These are phyloP conservation scores for Bos indicus DNA, from an alignment of 2,113 vertebrate genomes.

Conservation along the genomic window DNA sequence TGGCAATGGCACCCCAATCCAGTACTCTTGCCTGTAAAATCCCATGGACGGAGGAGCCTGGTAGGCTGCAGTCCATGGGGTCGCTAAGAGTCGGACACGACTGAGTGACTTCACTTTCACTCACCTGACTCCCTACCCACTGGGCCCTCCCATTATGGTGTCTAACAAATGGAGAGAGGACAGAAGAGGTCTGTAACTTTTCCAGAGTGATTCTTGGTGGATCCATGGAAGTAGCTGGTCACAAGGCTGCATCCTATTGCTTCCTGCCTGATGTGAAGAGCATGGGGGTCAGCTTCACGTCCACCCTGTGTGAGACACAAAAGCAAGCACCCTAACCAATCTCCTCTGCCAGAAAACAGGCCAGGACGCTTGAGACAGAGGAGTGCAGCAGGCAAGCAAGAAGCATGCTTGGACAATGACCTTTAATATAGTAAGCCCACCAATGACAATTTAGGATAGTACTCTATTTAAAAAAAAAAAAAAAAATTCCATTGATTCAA, in stretches of 20 bases:
- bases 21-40: too few relatives aligned
- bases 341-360: background rate
- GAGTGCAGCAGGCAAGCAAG: background rate
- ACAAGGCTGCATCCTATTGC: background rate
- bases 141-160: rapidly evolving
- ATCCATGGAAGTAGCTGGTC: too few relatives aligned
- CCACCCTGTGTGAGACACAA: background rate
- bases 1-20: too few relatives aligned
- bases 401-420: background rate
- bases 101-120: too few relatives aligned
- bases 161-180: background rate
- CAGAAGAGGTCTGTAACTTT: background rate
- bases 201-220: background rate
- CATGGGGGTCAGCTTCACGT: background rate
- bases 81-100: too few relatives aligned
- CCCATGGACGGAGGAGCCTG: too few relatives aligned
- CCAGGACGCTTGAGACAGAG: background rate
- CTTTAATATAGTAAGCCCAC: too few relatives aligned
- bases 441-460: background rate
- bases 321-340: background rate
- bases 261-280: background rate
- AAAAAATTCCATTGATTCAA: background rate
- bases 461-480: background rate
- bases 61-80: too few relatives aligned
- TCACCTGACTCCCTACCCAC: too few relatives aligned